phyloP scores from a whole-genome alignment of 2,888 invertebrate species.

The Sthenelais limicola region DNA sequence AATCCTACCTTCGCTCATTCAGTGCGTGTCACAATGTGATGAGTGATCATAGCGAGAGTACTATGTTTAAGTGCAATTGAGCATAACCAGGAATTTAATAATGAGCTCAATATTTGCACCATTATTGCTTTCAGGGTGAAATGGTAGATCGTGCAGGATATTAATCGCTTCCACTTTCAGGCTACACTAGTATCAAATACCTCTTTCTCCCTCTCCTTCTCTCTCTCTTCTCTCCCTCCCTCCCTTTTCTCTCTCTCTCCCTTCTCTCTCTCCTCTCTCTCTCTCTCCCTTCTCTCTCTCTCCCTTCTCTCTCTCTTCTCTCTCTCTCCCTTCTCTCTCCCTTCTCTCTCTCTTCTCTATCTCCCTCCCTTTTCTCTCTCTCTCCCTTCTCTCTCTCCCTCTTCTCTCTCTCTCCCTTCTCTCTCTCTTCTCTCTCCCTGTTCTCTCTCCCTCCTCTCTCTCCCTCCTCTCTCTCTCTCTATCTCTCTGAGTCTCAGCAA shows the following conservation, averaged over 20 bases:
- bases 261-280: neutral
- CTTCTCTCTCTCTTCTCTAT: neutral
- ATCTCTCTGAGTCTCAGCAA: no score
- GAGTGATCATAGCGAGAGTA: no score
- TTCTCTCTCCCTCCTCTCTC: neutral
- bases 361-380: neutral
- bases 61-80: no score
- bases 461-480: neutral
- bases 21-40: no score
- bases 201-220: slow-evolving; percentile 12
- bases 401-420: neutral
- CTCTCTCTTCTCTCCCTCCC: neutral
- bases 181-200: no score
- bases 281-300: neutral
- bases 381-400: neutral
- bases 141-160: no score
- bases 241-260: neutral
- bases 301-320: neutral
- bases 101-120: no score
- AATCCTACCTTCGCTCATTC: no score
- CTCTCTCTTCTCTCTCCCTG: neutral
- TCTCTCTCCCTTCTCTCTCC: neutral
- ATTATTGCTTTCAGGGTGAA: no score
- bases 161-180: no score
- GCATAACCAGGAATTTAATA: no score